phyloP scores from a whole-genome alignment of 2,888 invertebrate genomes.

The Epistrophe grossulariae region DNA sequence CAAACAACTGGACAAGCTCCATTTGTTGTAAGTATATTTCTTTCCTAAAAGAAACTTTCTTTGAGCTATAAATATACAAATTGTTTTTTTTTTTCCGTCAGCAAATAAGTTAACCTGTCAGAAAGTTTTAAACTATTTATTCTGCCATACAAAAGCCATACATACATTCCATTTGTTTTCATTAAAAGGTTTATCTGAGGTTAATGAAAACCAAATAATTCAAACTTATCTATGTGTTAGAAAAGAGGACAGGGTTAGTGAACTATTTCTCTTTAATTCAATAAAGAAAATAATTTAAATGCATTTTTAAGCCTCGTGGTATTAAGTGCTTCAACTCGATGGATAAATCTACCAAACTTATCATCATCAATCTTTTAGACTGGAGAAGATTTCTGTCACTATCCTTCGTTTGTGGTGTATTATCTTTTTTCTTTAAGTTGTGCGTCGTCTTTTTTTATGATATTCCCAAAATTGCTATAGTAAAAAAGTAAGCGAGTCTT shows the following conservation, averaged over 20 bases:
- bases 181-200: neutral
- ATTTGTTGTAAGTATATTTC: conserved; percentile 84
- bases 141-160: neutral
- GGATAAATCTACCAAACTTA: conserved; percentile 60
- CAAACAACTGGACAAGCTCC: conserved; percentile 83
- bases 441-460: conserved; percentile 7
- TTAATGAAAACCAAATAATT: conserved; percentile 2
- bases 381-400: conserved; percentile 20
- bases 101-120: neutral
- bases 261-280: neutral
- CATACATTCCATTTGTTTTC: neutral
- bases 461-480: conserved; percentile 52
- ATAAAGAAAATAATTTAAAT: conserved; percentile 58
- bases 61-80: conserved; percentile 4
- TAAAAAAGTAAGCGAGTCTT: conserved; percentile 55
- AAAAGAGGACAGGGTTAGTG: conserved; percentile 3
- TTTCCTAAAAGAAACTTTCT: neutral
- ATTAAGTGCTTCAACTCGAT: conserved; percentile 47
- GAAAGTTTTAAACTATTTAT: conserved; percentile 22
- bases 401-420: neutral
- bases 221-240: neutral
- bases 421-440: conserved; percentile 21
- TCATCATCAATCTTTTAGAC: conserved; percentile 67
- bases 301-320: conserved; percentile 55
- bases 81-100: neutral